These are phyloP conservation scores for Champsocephalus gunnari DNA, from an alignment of 2,797 vertebrate species.

Conservation along the genomic window DNA sequence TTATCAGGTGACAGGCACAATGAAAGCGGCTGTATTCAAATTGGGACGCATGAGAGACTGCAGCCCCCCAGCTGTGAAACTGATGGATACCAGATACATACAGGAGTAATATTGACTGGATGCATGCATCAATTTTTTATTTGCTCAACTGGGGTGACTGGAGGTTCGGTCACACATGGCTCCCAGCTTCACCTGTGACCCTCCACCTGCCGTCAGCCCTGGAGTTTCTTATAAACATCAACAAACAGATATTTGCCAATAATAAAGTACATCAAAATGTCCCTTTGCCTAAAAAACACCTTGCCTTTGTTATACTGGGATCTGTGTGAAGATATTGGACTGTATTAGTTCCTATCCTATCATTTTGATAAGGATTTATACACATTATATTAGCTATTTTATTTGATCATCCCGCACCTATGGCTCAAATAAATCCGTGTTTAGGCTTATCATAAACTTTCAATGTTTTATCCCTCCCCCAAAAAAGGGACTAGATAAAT, in stretches of 20 bases:
- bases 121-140: conserved; percentile 77
- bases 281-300: background rate
- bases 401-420: background rate
- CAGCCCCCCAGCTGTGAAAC: conserved; percentile 23
- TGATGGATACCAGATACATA: conserved; percentile 58
- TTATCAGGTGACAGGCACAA: conserved; percentile 62
- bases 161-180: conserved; percentile 2
- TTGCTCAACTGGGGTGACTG: conserved; percentile 15
- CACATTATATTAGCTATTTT: background rate
- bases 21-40: conserved; percentile 68
- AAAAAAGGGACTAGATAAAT: no score
- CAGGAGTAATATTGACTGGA: conserved; percentile 55
- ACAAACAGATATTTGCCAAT: background rate
- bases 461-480: no score
- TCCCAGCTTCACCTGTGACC: conserved; percentile 33
- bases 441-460: no score
- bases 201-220: conserved; percentile 16
- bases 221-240: background rate
- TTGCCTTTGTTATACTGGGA: background rate
- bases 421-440: background rate
- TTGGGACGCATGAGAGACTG: conserved; percentile 40
- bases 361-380: background rate
- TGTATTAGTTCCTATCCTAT: background rate
- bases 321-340: background rate
- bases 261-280: background rate